These are phyloP conservation scores for Paraescarpia echinospica DNA, from an alignment of 1,140 invertebrate species.

Conservation along the genomic window DNA sequence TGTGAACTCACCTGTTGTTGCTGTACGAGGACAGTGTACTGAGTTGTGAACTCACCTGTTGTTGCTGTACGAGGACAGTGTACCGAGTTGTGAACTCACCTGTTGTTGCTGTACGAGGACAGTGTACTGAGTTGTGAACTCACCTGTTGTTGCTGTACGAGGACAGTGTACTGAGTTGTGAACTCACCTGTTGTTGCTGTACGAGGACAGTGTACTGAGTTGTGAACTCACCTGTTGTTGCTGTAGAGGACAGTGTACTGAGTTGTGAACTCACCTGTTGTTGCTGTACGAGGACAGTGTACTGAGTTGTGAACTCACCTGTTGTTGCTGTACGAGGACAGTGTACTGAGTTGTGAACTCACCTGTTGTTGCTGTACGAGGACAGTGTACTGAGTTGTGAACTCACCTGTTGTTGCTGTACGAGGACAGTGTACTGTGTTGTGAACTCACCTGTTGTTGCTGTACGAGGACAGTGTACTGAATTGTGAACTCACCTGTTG, in stretches of 20 bases:
- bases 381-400: slow-evolving; percentile 88
- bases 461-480: slow-evolving; percentile 77
- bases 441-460: slow-evolving; percentile 73
- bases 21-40: slow-evolving; percentile 74
- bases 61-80: slow-evolving; percentile 66
- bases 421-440: slow-evolving; percentile 81
- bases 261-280: slow-evolving; percentile 79
- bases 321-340: slow-evolving; percentile 63
- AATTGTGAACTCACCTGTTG: slow-evolving; percentile 79
- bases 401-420: slow-evolving; percentile 66
- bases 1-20: slow-evolving; percentile 73
- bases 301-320: slow-evolving; percentile 89
- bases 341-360: slow-evolving; percentile 90
- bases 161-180: slow-evolving; percentile 84
- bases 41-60: slow-evolving; percentile 82
- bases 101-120: slow-evolving; percentile 63
- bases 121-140: slow-evolving; percentile 89
- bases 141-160: slow-evolving; percentile 60
- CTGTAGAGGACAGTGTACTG: slow-evolving; percentile 76
- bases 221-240: slow-evolving; percentile 73
- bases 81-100: slow-evolving; percentile 92
- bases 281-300: slow-evolving; percentile 68
- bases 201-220: slow-evolving; percentile 82
- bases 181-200: slow-evolving; percentile 70
- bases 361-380: slow-evolving; percentile 60